Conservation (phyloP, 2,888 invertebrate species). For the Tipula helvola region DNA sequence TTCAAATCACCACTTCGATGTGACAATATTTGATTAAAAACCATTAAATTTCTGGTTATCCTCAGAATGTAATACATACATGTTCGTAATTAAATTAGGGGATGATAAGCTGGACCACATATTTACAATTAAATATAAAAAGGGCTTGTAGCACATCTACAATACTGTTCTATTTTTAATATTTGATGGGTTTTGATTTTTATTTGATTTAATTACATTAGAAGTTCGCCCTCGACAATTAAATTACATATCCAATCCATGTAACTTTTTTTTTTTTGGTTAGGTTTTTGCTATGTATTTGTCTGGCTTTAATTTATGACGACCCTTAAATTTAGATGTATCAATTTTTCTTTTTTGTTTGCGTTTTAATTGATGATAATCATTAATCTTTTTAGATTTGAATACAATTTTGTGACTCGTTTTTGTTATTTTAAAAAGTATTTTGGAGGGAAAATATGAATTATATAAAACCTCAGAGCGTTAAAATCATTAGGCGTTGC, state of each 20-base stretch:
- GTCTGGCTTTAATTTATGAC: background rate
- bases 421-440: background rate
- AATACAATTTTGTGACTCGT: background rate
- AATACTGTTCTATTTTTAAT: background rate
- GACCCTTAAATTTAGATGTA: background rate
- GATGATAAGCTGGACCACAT: background rate
- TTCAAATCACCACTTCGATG: background rate
- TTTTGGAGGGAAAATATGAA: background rate
- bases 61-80: background rate
- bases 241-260: background rate
- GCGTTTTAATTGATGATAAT: background rate
- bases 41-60: background rate
- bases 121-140: background rate
- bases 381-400: background rate
- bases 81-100: background rate
- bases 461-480: too few relatives aligned
- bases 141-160: background rate
- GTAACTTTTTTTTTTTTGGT: background rate
- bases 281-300: background rate
- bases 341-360: background rate
- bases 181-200: background rate
- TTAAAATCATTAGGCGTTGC: too few relatives aligned
- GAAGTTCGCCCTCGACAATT: background rate
- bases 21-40: background rate
- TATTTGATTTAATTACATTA: background rate